A percentile compares a stretch with the other conserved stretches of the same genome.
These are phyloP conservation scores for Chaetops frenatus DNA, from an alignment of 2,113 vertebrate genomes.

Conservation along the genomic window DNA sequence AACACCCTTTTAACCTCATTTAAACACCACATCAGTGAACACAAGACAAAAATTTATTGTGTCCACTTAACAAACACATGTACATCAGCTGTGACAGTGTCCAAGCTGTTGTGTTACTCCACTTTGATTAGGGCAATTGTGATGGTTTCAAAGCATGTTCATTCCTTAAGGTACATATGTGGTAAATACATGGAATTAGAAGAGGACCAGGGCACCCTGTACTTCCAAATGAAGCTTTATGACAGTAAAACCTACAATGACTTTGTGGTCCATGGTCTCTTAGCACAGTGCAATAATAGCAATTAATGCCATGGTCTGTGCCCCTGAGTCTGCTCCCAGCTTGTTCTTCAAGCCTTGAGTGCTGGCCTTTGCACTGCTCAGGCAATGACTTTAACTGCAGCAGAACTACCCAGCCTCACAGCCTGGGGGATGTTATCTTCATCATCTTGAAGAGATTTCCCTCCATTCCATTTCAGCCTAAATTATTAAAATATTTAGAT, in stretches of 20 bases:
- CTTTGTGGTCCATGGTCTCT: background rate
- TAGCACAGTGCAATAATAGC: background rate
- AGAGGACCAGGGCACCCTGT: background rate
- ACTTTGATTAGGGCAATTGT: background rate
- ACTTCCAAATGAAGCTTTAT: background rate
- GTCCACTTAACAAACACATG: background rate
- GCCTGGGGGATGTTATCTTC: accelerated
- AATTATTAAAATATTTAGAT: background rate
- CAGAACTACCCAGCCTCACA: background rate
- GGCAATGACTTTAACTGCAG: background rate
- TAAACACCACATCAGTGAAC: background rate
- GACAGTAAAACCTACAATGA: background rate
- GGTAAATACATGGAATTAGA: background rate
- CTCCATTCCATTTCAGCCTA: background rate
- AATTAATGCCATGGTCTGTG: background rate
- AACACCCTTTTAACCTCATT: background rate
- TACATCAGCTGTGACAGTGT: background rate
- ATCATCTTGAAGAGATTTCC: background rate
- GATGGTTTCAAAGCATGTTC: background rate
- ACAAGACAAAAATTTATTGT: background rate
- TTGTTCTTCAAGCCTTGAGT: background rate
- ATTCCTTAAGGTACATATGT: background rate
- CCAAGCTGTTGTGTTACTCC: background rate
- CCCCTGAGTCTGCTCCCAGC: background rate
- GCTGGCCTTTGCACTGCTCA: background rate